A percentile compares a stretch with the other conserved stretches of the same genome.
Conservation (phyloP, 2,888 invertebrate species). For the Callimorpha dominula region DNA sequence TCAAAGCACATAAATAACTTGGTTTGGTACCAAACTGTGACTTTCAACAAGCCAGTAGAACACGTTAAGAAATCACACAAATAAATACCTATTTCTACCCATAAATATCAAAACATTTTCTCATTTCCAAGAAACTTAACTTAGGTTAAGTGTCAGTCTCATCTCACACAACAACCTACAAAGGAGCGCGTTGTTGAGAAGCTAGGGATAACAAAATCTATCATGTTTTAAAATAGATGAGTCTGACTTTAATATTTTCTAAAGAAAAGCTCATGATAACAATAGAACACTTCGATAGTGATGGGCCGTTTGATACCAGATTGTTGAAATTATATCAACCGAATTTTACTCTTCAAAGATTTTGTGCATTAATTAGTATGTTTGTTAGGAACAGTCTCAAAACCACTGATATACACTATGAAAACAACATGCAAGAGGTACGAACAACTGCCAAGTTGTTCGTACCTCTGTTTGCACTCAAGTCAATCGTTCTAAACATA, state of each 20-base stretch:
- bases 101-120: not conserved
- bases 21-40: no score
- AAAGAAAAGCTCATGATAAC: slow-evolving; percentile 27
- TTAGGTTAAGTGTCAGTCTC: not conserved
- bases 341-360: not conserved
- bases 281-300: slow-evolving; percentile 35
- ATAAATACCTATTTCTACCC: not conserved
- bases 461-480: no score
- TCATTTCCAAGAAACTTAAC: not conserved
- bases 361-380: no score
- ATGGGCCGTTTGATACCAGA: slow-evolving; percentile 16
- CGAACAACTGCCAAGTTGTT: no score
- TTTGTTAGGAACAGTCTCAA: no score
- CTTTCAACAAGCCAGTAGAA: no score
- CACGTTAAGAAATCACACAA: not conserved
- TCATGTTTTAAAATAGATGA: slow-evolving; percentile 42
- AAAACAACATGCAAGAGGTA: no score
- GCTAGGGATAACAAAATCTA: slow-evolving; percentile 21
- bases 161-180: not conserved
- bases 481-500: no score
- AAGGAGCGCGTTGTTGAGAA: slow-evolving; percentile 2
- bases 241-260: slow-evolving; percentile 37
- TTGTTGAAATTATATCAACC: not conserved
- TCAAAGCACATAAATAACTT: no score
- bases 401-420: no score